phyloP scores from a whole-genome alignment of 2,113 vertebrate genomes.

The Heterochromis multidens region DNA sequence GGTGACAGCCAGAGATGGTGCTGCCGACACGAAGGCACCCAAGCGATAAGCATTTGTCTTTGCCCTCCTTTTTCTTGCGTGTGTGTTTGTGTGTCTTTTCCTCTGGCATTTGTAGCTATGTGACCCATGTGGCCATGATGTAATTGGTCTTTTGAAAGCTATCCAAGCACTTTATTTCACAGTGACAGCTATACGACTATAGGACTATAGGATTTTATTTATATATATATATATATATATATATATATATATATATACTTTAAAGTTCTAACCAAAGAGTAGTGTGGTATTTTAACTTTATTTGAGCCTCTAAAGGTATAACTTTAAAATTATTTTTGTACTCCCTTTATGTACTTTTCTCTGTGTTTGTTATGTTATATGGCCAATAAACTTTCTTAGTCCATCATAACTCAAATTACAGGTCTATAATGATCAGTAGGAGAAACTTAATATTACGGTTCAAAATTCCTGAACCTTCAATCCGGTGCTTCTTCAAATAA shows the following conservation, averaged over 20 bases:
- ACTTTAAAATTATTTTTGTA: constrained; percentile 6
- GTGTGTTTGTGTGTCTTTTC: too few species aligned
- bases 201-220: too few species aligned
- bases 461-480: background rate
- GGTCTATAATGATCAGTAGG: constrained; percentile 18
- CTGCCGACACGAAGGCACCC: constrained; percentile 42
- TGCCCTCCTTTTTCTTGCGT: constrained; percentile 12
- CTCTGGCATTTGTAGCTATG: too few species aligned
- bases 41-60: constrained; percentile 54
- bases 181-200: background rate
- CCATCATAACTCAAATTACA: constrained; percentile 38
- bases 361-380: constrained; percentile 21
- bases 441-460: constrained; percentile 37
- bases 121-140: constrained; percentile 55
- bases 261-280: background rate
- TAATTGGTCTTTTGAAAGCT: constrained; percentile 46
- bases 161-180: constrained; percentile 17
- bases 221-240: too few species aligned
- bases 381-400: background rate
- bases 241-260: background rate
- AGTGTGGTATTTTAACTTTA: background rate
- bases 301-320: background rate
- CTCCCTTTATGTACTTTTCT: constrained; percentile 5
- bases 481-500: constrained; percentile 12
- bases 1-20: constrained; percentile 54